Evolutionary conservation across 2,113 vertebrate genomes (phyloP).

Genomic region (Lethenteron camtschaticum): DNA sequence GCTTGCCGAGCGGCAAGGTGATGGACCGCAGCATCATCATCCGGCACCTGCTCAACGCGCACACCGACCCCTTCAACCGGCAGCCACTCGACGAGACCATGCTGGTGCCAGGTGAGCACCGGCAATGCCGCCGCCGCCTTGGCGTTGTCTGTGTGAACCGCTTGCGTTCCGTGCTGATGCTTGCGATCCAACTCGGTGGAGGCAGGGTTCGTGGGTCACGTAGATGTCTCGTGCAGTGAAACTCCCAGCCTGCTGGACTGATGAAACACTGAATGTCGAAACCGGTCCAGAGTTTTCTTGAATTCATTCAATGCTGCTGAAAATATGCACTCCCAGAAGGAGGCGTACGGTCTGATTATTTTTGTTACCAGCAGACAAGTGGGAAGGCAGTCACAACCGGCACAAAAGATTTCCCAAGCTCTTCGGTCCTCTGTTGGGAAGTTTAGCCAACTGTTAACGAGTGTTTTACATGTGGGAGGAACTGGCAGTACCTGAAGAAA

Average conservation of each 20-base stretch:
- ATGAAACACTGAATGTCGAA: no score
- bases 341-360: no score
- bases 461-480: no score
- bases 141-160: not conserved
- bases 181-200: not conserved
- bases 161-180: not conserved
- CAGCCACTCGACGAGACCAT: constrained; percentile 85
- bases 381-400: no score
- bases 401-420: no score
- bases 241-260: no score
- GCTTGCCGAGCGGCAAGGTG: constrained; percentile 72
- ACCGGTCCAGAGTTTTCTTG: no score
- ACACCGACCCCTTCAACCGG: constrained; percentile 89
- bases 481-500: no score
- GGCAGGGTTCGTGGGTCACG: not conserved
- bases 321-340: no score
- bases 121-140: not conserved
- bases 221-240: not conserved
- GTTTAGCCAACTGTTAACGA: no score
- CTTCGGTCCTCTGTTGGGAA: no score
- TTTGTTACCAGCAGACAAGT: no score
- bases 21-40: constrained; percentile 93
- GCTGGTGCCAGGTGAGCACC: constrained; percentile 63
- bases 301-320: not conserved
- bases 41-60: constrained; percentile 80